Conservation (phyloP, 2,888 invertebrate genomes). For the Lissocephala sabroskyi region DNA sequence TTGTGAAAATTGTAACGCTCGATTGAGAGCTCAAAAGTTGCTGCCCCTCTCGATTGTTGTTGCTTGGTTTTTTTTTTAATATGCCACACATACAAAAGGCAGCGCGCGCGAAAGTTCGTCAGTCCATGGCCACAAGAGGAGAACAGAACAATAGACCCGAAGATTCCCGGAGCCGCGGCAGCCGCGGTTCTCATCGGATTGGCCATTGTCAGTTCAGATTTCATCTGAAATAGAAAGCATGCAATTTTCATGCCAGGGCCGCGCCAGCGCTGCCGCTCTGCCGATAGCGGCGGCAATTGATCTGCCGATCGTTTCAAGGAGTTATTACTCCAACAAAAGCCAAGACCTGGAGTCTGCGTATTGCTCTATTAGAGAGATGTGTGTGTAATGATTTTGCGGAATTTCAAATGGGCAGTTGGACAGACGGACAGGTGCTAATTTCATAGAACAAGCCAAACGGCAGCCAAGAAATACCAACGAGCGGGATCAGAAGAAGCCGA, state of each 20-base stretch:
- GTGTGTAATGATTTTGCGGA: constrained; percentile 65
- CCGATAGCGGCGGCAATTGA: constrained; percentile 61
- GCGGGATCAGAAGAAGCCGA: constrained; percentile 50
- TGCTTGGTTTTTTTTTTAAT: constrained; percentile 43
- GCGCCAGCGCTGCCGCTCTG: background rate
- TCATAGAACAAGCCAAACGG: constrained; percentile 45
- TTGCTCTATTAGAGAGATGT: constrained; percentile 53
- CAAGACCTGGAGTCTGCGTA: constrained; percentile 27
- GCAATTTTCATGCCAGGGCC: constrained; percentile 59
- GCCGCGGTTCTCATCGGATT: constrained; percentile 16
- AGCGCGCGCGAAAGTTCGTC: constrained; percentile 55
- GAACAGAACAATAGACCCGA: constrained; percentile 51
- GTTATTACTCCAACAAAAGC: constrained; percentile 57
- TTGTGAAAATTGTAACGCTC: constrained; percentile 66
- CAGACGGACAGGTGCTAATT: constrained; percentile 68
- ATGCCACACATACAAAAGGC: constrained; percentile 45
- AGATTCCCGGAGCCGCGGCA: constrained; percentile 28
- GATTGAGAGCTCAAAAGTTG: constrained; percentile 61
- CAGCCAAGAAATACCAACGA: constrained; percentile 41
- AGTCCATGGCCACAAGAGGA: constrained; percentile 17
- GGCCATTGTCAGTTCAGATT: constrained; percentile 57
- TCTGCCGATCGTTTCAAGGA: constrained; percentile 63
- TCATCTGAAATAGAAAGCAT: constrained; percentile 65
- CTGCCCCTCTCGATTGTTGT: constrained; percentile 13
- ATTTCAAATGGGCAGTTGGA: constrained; percentile 50